Evolutionary conservation across 2,797 vertebrate genomes (phyloP).

Genomic region (Smutsia gigantea): DNA sequence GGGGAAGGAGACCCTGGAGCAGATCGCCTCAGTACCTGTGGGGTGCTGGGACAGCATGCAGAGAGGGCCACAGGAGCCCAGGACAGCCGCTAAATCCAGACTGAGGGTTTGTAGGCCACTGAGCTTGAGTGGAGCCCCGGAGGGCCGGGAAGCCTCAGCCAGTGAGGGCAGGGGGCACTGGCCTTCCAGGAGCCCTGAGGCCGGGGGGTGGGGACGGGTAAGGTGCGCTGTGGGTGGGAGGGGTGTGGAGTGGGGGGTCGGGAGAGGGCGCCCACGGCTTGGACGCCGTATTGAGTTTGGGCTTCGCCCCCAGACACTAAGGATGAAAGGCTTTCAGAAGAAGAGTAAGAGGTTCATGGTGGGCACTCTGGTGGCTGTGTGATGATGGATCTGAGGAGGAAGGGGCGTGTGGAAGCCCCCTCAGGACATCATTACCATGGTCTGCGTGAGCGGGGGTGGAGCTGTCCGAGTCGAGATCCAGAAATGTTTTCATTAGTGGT

Average conservation of each 20-base stretch:
- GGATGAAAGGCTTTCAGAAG: background rate
- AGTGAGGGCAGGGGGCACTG: background rate
- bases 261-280: background rate
- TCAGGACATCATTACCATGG: background rate
- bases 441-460: background rate
- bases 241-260: fast-evolving
- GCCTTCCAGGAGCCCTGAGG: background rate
- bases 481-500: background rate
- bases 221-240: background rate
- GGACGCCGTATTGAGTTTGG: background rate
- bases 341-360: background rate
- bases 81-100: no score
- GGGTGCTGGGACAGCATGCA: background rate
- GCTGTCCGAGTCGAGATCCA: background rate
- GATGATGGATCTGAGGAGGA: background rate
- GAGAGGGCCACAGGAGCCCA: background rate
- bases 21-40: background rate
- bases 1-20: background rate
- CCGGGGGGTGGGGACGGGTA: fast-evolving
- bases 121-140: background rate
- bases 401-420: fast-evolving
- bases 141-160: no score
- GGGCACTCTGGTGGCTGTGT: background rate
- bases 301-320: background rate
- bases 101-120: background rate